Conservation (phyloP, 2,113 vertebrate genomes). For the Nesoenas mayeri region DNA sequence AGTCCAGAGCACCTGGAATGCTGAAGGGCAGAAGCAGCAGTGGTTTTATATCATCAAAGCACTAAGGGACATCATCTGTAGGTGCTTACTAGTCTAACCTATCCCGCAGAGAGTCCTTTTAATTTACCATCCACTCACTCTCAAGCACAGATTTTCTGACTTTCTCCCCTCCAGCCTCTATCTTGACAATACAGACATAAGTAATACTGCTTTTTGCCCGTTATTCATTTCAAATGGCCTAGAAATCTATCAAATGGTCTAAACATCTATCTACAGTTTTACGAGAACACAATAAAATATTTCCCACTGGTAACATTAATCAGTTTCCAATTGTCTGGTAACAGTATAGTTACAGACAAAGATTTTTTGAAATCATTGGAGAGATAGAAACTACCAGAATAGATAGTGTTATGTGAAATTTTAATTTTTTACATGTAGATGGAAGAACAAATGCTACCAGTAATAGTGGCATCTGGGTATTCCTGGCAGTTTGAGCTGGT, state of each 20-base stretch:
- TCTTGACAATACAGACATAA: neutral
- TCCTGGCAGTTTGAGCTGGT: neutral
- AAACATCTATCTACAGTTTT: neutral
- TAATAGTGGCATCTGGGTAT: neutral
- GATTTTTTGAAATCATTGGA: neutral
- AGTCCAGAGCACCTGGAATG: neutral
- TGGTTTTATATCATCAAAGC: neutral
- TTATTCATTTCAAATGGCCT: neutral
- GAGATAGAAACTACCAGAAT: neutral
- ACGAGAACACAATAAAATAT: neutral
- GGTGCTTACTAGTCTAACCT: neutral
- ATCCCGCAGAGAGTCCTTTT: neutral
- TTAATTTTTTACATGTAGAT: neutral
- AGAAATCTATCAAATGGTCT: neutral
- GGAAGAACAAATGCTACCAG: neutral
- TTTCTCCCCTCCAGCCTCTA: neutral
- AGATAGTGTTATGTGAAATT: neutral
- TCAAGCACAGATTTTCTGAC: neutral
- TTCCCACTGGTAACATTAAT: neutral
- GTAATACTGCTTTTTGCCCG: neutral
- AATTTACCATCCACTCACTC: neutral
- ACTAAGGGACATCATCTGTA: neutral
- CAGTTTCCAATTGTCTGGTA: neutral
- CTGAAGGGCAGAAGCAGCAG: neutral
- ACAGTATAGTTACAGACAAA: neutral